A percentile compares a stretch with the other conserved stretches of the same genome.
These are phyloP conservation scores for Aleadryas rufinucha DNA, from an alignment of 2,113 vertebrate species.

Conservation along the genomic window DNA sequence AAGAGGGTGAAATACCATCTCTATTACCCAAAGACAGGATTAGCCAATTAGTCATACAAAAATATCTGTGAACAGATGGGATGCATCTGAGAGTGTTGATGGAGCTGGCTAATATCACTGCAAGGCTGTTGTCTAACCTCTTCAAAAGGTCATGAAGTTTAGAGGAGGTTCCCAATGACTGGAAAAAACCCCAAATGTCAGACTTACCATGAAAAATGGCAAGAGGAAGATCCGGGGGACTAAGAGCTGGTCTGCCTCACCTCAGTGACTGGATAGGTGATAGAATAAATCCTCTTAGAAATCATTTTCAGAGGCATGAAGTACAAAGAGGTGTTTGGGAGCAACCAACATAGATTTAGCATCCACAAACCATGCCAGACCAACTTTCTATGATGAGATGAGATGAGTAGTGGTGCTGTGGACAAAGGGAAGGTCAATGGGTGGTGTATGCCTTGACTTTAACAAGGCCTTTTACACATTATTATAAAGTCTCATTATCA, in stretches of 20 bases:
- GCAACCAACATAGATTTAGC: background rate
- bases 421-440: background rate
- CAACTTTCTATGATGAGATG: background rate
- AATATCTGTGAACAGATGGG: background rate
- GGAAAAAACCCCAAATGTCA: background rate
- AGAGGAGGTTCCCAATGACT: background rate
- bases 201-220: background rate
- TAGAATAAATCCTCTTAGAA: background rate
- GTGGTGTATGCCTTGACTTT: background rate
- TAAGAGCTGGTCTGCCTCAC: background rate
- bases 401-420: background rate
- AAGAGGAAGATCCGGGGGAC: background rate
- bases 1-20: background rate
- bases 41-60: background rate
- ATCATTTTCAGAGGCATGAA: background rate
- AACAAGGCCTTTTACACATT: background rate
- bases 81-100: background rate
- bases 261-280: background rate
- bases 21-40: background rate
- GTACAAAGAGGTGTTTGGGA: background rate
- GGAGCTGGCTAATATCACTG: background rate
- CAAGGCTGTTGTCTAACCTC: background rate
- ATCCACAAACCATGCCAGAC: background rate
- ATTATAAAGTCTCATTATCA: background rate
- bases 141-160: background rate